Base-by-base conservation (phyloP, 2,113 vertebrate genomes). In the Hipposideros armiger region DNA sequence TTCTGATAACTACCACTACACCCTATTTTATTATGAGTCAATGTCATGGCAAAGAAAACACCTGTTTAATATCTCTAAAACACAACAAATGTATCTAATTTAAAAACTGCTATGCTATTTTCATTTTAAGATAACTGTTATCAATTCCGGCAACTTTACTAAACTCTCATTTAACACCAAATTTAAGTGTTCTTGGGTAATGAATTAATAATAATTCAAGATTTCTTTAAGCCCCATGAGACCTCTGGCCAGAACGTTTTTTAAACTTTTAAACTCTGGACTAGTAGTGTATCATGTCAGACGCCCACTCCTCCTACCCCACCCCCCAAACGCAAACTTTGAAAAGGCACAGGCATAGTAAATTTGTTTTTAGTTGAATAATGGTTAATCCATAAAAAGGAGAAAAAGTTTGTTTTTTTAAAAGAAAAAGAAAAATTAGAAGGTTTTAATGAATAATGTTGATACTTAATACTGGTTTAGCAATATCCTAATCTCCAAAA, bases 231-330 rank as follows among this genome's bases (percentile, higher is more conserved):
- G 84, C 50, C 47, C 40, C 69, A 16, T 42, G 45, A 93, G 87
- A 86, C 13, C 22, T 82, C 42, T 95, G 45, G 73, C 76, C 76
- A 90, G 58, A 80, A 95, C 47, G 30, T 85, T 50, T 96, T 96
- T 95, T 96, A 92, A 96, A 72, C 73, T 87, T 95, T 92, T 96
- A 94, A 96, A 67, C 58, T 40, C n/a, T 67, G 47, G n/a, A 56
- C 24, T 76, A 90, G n/a, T 15, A 64, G 4, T 82, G 13, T 67
- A 69, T 77, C 56, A 89, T 60, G 77, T n/a, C 92, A 95, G 50
- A 14, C 56, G 50, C 11, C 19, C n/a, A 42, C 5, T 36, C 17
- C 69, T n/a, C 9, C 28, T 32, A 82, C 64, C n/a, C 4, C 5
- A 17, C 19, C 40, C 32, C 74, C 74, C 5, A n/a, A 45, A 93